phyloP scores from a whole-genome alignment of 2,113 vertebrate genomes.

The Sprattus sprattus region DNA sequence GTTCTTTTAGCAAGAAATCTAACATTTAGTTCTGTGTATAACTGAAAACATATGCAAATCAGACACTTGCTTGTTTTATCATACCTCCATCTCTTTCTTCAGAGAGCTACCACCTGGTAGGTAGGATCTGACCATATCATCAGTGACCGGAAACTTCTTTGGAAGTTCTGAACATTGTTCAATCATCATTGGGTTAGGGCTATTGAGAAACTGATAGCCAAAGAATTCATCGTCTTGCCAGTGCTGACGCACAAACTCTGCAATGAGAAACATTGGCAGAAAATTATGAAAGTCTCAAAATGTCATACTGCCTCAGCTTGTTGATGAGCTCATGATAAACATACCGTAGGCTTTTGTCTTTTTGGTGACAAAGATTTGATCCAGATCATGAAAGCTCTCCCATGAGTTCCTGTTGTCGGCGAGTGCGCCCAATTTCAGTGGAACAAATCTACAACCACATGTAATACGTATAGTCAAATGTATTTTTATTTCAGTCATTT shows the following conservation, averaged over 20 bases:
- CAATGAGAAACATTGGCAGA: not conserved
- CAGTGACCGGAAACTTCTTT: constrained; percentile 78
- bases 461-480: not conserved
- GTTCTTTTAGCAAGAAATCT: too few species aligned
- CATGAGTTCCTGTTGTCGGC: constrained; percentile 30
- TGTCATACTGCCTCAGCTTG: not conserved
- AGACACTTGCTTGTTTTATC: not conserved
- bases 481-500: not conserved
- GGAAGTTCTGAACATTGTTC: constrained; percentile 72
- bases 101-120: constrained; percentile 65
- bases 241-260: constrained; percentile 57
- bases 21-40: too few species aligned
- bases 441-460: constrained; percentile 44
- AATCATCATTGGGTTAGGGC: constrained; percentile 85
- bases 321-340: not conserved
- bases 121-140: constrained; percentile 73
- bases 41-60: too few species aligned
- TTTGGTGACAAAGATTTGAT: constrained; percentile 52
- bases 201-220: constrained; percentile 87
- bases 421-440: constrained; percentile 54
- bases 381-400: constrained; percentile 41
- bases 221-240: constrained; percentile 88
- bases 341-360: constrained; percentile 52
- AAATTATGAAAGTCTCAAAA: not conserved
- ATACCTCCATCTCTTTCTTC: constrained; percentile 79